Evolutionary conservation across 64 coral and sea anemone species (phyloP).

Genomic region (Pachyseris speciosa): DNA sequence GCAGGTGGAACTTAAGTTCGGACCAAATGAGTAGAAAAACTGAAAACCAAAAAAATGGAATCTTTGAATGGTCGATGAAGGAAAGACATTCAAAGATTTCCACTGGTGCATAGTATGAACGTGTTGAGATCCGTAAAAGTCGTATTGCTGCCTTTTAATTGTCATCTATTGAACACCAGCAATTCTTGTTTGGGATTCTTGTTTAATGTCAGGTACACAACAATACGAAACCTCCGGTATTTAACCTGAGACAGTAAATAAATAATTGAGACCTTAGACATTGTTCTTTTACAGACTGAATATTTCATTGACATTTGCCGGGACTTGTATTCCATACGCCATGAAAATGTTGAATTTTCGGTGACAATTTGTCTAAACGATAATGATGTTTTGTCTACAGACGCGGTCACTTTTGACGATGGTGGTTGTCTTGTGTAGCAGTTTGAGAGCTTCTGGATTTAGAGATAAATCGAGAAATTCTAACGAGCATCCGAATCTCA

Average conservation of each 20-base stretch:
- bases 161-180: neutral
- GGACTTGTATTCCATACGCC: neutral
- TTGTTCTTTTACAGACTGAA: neutral
- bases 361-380: neutral
- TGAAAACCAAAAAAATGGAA: no score
- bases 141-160: no score
- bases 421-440: neutral
- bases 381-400: neutral
- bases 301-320: neutral
- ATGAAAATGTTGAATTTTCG: neutral
- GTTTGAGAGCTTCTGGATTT: neutral
- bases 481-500: neutral
- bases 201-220: neutral
- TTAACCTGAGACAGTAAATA: neutral
- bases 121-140: no score
- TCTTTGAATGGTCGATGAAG: no score
- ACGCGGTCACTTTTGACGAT: neutral
- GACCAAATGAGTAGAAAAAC: neutral
- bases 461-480: neutral
- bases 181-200: neutral
- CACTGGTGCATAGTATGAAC: no score
- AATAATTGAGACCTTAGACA: constrained; percentile 4
- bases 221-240: neutral
- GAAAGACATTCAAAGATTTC: no score
- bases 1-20: constrained; percentile 1